Base-by-base conservation (phyloP, 1,140 invertebrate species). In the Mizuhopecten yessoensis region DNA sequence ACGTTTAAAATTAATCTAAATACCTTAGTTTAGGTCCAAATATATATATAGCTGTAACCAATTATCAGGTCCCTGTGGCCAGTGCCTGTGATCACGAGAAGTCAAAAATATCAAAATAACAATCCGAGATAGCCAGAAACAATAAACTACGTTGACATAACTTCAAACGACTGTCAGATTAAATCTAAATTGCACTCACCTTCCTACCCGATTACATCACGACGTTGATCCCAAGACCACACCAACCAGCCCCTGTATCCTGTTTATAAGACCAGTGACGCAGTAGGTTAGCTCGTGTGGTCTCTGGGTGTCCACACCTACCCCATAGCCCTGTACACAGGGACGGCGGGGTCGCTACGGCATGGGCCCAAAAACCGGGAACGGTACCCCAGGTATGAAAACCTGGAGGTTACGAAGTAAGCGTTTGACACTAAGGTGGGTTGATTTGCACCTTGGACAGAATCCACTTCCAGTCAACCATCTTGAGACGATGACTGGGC, bases 391-490 rank as follows among this genome's bases (percentile, higher is more conserved):
- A 87, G 36, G 89, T 39, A 33, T 34, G 36, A 92, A 92, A 92
- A 88, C 75, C 34, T 75, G 89, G 89, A 88, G 89, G 88, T 92
- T 92, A 92, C 91, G 91, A 92, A 92, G 91, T 92, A 92, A 92
- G 91, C 91, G 75, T 92, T 45, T 75, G 57, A 29, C 57, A 75
- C 29, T 75, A 42, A 34, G 9, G 29, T 45, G 86, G 89, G 45
- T 87, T 88, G 86, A 49, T 23, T 86, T 92, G 49, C 29, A 29
- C 20, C 29, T 34, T 86, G n/a, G 91, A 92, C 33, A 92, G 86
- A 33, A 92, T 57, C 89, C 91, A 36, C 57, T 90, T 92, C 91
- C 91, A 92, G 49, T 92, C 91, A 33, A 86, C 86, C 91, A 88
- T 75, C 89, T 88, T 92, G 57, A 29, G 29, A 75, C 23, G 29